Percentiles rank a stretch among this genome's conserved stretches.
Evolutionary conservation across 2,113 vertebrate species (phyloP).

Genomic region (Amblyornis subalaris): DNA sequence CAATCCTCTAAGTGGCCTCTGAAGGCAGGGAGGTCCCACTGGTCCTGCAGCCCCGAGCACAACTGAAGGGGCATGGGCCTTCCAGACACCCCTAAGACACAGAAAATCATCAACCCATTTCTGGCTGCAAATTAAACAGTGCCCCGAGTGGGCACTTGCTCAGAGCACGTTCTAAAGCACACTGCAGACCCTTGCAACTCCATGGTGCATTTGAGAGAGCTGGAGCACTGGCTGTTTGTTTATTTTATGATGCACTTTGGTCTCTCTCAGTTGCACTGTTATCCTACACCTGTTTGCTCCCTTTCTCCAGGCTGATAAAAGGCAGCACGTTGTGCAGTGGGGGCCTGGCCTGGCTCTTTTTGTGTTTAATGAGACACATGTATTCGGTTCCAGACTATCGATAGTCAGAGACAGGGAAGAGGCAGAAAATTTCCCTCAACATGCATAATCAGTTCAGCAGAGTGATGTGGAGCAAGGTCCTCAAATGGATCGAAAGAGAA

Average conservation of each 20-base stretch:
- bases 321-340: neutral
- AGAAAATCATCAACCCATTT: neutral
- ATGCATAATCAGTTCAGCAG: neutral
- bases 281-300: constrained; percentile 51
- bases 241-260: constrained; percentile 62
- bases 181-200: neutral
- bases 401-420: neutral
- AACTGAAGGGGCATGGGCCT: fast-evolving
- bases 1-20: fast-evolving
- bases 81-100: neutral
- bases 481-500: neutral
- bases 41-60: neutral
- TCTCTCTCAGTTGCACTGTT: constrained; percentile 55
- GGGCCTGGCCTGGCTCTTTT: neutral
- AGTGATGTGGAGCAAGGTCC: neutral
- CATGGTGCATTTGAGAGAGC: constrained; percentile 17
- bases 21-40: neutral
- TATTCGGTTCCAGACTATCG: neutral
- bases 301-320: constrained; percentile 31
- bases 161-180: neutral
- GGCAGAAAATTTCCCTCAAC: neutral
- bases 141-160: neutral
- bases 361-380: neutral
- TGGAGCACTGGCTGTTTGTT: constrained; percentile 21
- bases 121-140: neutral